Base-by-base conservation (phyloP, 2,888 invertebrate genomes). In the Spisula solida region DNA sequence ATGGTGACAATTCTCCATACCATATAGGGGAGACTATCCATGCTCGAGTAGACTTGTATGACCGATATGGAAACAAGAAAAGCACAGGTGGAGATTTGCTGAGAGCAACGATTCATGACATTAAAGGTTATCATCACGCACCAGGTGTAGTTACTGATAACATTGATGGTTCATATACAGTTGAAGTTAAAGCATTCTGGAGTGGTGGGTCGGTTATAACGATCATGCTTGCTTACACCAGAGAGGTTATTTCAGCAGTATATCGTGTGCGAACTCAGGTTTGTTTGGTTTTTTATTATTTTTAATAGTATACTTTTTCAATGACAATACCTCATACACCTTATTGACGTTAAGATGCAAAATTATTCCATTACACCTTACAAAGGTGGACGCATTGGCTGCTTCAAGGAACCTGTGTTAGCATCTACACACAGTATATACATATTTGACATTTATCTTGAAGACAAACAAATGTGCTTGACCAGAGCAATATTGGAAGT, bases 11-110 rank as follows among this genome's bases (percentile, higher is more conserved):
- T 1, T 18, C 18, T 0, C 18, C 79, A n/a, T 79, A 34, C 41
- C n/a, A 79, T 8, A 80, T 55, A 55, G 66, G 60, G 41, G 82
- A 60, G n/a, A 82, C n/a, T 18, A 82, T 82, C 4, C 20, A n/a
- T 66, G 66, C 60, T 2, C 6, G 41, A 41, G 82, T 34, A 18
- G 34, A 20, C 12, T 0, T 66, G 41, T 82, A 51, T 41, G 66
- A 82, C n/a, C n/a, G 41, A 10, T 82, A 4, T 55, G 55, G 55
- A 18, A 55, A 14, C 14, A 55, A 20, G 20, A 55, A 55, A 20
- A 55, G 2, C 12, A 55, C 55, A 55, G 55, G 55, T 18, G 55
- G 55, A 14, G 55, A 55, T 55, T 20, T 18, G 14, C 55, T 55
- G 2, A 55, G 55, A 55, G 55, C 55, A 14, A 55, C 55, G 2